phyloP scores from a whole-genome alignment of 1,140 invertebrate species.

The Diorhabda sublineata region DNA sequence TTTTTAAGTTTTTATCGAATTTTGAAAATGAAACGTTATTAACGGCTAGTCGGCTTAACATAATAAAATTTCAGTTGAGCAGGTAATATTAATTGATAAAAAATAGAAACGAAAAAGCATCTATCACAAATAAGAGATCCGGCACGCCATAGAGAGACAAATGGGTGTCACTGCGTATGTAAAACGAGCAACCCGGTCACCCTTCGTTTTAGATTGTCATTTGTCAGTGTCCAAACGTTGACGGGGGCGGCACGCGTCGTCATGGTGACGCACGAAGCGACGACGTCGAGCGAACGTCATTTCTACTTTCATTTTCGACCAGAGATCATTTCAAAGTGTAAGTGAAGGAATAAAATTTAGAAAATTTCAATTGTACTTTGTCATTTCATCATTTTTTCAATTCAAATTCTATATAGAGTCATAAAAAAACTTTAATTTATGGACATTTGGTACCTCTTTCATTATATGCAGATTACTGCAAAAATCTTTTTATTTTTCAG shows the following conservation, averaged over 20 bases:
- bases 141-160: slow-evolving; percentile 34
- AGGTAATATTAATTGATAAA: too few species aligned
- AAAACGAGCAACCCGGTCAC: slow-evolving; percentile 45
- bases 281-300: background rate
- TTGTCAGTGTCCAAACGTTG: slow-evolving; percentile 41
- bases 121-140: background rate
- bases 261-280: slow-evolving; percentile 34
- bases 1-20: too few species aligned
- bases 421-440: too few species aligned
- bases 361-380: too few species aligned
- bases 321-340: slow-evolving; percentile 17
- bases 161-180: slow-evolving; percentile 48
- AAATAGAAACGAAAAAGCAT: background rate
- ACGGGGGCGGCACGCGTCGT: slow-evolving; percentile 39
- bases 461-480: too few species aligned
- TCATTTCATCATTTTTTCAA: too few species aligned
- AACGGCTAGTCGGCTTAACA: too few species aligned
- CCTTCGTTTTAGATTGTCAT: slow-evolving; percentile 42
- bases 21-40: too few species aligned
- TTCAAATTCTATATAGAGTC: too few species aligned
- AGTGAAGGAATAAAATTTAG: slow-evolving; percentile 28
- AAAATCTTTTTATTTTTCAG: too few species aligned
- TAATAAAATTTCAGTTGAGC: too few species aligned
- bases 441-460: too few species aligned
- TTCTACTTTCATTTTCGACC: background rate